These are phyloP conservation scores for Sebastolobus alascanus DNA, from an alignment of 2,797 vertebrate species.

Conservation along the genomic window DNA sequence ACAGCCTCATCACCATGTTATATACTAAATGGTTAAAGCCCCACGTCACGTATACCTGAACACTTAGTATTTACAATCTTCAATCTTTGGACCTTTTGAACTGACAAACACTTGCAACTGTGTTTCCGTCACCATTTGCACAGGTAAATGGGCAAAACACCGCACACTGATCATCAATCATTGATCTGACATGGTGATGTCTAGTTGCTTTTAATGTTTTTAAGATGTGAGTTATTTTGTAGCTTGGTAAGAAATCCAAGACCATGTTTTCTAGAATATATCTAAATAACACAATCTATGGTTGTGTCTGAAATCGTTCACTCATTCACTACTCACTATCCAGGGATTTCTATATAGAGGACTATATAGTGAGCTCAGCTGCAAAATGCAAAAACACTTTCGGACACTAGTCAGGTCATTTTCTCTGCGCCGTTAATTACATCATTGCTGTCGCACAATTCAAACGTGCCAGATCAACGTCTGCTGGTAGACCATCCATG, in stretches of 20 bases:
- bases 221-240: background rate
- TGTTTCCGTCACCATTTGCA: background rate
- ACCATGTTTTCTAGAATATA: background rate
- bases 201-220: background rate
- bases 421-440: too few species aligned
- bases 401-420: too few species aligned
- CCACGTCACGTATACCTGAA: background rate
- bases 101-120: background rate
- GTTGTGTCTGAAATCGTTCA: too few species aligned
- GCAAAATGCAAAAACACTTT: too few species aligned
- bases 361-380: too few species aligned
- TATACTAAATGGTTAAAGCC: background rate
- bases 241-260: background rate
- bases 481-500: too few species aligned
- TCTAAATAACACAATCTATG: background rate
- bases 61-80: slow-evolving; percentile 12
- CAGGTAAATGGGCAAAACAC: background rate
- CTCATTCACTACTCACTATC: too few species aligned
- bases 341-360: too few species aligned
- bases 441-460: too few species aligned
- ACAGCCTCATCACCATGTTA: background rate
- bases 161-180: background rate
- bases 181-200: background rate
- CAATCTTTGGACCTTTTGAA: slow-evolving; percentile 6
- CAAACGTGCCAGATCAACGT: too few species aligned